A percentile compares a stretch with the other conserved stretches of the same genome.
These are phyloP conservation scores for Ethmia dodecea DNA, from an alignment of 2,888 invertebrate species.

Conservation along the genomic window DNA sequence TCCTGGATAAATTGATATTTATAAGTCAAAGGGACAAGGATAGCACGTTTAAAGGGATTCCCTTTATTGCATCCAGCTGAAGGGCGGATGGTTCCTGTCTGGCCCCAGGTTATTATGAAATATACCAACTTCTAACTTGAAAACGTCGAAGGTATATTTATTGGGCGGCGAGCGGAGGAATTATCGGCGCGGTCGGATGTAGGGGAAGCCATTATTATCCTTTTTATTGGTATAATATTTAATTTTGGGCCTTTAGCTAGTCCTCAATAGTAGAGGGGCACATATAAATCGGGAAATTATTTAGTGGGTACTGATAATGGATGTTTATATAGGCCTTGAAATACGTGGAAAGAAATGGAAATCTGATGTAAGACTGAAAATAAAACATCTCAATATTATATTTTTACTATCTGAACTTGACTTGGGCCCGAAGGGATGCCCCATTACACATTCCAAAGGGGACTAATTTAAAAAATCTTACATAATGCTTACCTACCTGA, in stretches of 20 bases:
- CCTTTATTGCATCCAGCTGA: conserved; percentile 68
- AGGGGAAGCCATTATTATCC: conserved; percentile 70
- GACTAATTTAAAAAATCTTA: too few species aligned
- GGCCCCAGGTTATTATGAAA: conserved; percentile 69
- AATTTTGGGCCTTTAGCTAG: conserved; percentile 67
- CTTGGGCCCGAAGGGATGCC: too few species aligned
- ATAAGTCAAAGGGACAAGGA: conserved; percentile 70
- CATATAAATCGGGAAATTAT: conserved; percentile 71
- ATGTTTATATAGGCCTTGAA: conserved; percentile 3
- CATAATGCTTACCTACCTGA: too few species aligned
- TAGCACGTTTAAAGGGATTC: conserved; percentile 71
- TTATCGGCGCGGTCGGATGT: conserved; percentile 68
- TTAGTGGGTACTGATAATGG: conserved; percentile 29
- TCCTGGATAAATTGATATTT: conserved; percentile 75
- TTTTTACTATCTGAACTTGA: too few species aligned
- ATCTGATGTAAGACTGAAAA: conserved; percentile 4
- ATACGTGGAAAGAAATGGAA: conserved; percentile 3
- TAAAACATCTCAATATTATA: conserved; percentile 1
- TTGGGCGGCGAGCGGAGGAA: conserved; percentile 57
- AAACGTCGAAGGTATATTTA: conserved; percentile 75
- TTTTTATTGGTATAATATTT: conserved; percentile 78
- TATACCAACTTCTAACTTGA: conserved; percentile 67
- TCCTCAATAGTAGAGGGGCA: conserved; percentile 39
- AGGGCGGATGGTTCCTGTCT: conserved; percentile 67
- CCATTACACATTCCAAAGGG: too few species aligned